Evolutionary conservation across 2,113 vertebrate species (phyloP).

Genomic region (Crotalus viridis): DNA sequence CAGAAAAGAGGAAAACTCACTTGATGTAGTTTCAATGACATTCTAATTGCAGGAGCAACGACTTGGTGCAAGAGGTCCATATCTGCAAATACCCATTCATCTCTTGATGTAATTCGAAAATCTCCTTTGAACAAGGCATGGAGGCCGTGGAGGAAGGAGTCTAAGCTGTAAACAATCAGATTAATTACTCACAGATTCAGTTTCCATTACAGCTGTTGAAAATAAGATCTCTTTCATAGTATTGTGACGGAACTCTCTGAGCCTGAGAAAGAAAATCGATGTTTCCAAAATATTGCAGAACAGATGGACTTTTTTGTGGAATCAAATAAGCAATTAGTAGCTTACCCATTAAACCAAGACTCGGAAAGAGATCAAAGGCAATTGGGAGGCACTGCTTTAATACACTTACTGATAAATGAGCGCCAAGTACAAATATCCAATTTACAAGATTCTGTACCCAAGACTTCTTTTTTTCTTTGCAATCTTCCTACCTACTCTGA

Average conservation of each 20-base stretch:
- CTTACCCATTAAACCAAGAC: not conserved
- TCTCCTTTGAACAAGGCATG: conserved; percentile 96
- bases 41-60: conserved; percentile 90
- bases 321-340: not conserved
- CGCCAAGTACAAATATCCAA: not conserved
- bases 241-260: not conserved
- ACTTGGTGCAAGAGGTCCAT: conserved; percentile 94
- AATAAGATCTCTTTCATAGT: not conserved
- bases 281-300: not conserved
- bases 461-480: not conserved
- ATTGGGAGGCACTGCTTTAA: not conserved
- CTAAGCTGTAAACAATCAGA: conserved; percentile 77
- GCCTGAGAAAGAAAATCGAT: not conserved
- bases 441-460: not conserved
- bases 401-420: not conserved
- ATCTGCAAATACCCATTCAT: conserved; percentile 97
- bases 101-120: conserved; percentile 87
- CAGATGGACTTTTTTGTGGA: not conserved
- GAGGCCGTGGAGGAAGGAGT: conserved; percentile 93
- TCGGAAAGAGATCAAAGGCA: not conserved
- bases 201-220: not conserved
- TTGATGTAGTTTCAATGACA: conserved; percentile 98
- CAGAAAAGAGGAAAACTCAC: conserved; percentile 59
- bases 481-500: not conserved
- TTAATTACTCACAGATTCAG: conserved; percentile 11